Percentiles rank a stretch among this genome's conserved stretches.
Evolutionary conservation across 92 coral and sea anemone species (phyloP).

Genomic region (Pocillopora grandis): DNA sequence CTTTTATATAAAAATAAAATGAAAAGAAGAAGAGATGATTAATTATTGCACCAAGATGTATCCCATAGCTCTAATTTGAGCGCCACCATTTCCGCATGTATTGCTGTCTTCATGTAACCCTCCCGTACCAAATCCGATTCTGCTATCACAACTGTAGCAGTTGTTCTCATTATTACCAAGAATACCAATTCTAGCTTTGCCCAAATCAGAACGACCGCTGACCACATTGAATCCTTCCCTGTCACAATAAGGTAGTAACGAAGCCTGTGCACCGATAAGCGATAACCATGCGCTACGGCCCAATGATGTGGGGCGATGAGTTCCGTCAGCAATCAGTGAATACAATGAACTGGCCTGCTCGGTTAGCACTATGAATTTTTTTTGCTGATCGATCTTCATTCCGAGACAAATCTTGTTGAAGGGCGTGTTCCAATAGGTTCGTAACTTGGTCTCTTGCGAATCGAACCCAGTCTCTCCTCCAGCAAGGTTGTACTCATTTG

Average conservation of each 20-base stretch:
- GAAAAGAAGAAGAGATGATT: no score
- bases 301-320: constrained; percentile 13
- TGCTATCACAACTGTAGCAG: background rate
- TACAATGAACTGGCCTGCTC: constrained; percentile 5
- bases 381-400: constrained; percentile 6
- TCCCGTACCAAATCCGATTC: constrained; percentile 7
- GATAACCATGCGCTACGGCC: constrained; percentile 10
- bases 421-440: constrained; percentile 33
- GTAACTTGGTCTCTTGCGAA: constrained; percentile 22
- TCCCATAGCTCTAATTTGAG: background rate
- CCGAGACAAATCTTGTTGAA: constrained; percentile 34
- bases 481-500: background rate
- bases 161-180: background rate
- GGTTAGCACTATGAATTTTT: background rate
- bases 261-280: background rate
- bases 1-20: no score
- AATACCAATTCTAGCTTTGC: constrained; percentile 1
- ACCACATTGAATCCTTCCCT: background rate
- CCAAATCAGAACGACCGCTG: background rate
- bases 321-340: constrained; percentile 34
- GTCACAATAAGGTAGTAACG: background rate
- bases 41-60: background rate
- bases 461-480: constrained; percentile 27
- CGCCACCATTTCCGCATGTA: background rate
- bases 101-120: background rate